These are phyloP conservation scores for Adrianichthys oophorus DNA, from an alignment of 2,797 vertebrate genomes.

Conservation along the genomic window DNA sequence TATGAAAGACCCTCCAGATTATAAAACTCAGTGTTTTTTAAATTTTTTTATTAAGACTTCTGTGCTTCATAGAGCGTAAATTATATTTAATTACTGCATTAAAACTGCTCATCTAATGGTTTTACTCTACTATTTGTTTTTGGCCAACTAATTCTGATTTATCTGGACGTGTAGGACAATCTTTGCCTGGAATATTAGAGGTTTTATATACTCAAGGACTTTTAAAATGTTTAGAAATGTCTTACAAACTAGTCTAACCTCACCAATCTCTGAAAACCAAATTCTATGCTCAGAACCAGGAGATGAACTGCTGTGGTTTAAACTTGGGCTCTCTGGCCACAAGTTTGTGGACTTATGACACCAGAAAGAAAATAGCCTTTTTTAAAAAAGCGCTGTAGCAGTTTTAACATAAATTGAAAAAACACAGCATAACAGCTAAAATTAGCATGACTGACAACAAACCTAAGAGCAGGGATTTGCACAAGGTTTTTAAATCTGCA, in stretches of 20 bases:
- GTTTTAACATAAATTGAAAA: conserved; percentile 34
- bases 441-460: conserved; percentile 28
- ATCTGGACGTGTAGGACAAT: too few relatives aligned
- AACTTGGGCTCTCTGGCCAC: conserved; percentile 55
- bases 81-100: too few relatives aligned
- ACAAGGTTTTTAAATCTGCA: conserved; percentile 4
- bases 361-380: conserved; percentile 62
- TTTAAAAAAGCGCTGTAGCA: conserved; percentile 45
- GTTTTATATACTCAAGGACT: not conserved
- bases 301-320: conserved; percentile 57
- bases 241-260: conserved; percentile 16
- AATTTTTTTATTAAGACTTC: too few relatives aligned
- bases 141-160: too few relatives aligned
- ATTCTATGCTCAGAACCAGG: conserved; percentile 47
- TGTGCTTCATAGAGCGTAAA: too few relatives aligned
- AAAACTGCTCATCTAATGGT: too few relatives aligned
- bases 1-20: too few relatives aligned
- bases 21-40: too few relatives aligned
- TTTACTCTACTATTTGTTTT: too few relatives aligned
- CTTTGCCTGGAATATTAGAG: too few relatives aligned
- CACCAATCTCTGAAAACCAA: conserved; percentile 31
- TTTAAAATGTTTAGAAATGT: conserved; percentile 4
- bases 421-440: conserved; percentile 21
- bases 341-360: conserved; percentile 60
- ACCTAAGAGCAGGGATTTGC: conserved; percentile 5